Percentiles rank a stretch among this genome's conserved stretches.
phyloP scores from a whole-genome alignment of 2,113 vertebrate species.

The Phocoena sinus region DNA sequence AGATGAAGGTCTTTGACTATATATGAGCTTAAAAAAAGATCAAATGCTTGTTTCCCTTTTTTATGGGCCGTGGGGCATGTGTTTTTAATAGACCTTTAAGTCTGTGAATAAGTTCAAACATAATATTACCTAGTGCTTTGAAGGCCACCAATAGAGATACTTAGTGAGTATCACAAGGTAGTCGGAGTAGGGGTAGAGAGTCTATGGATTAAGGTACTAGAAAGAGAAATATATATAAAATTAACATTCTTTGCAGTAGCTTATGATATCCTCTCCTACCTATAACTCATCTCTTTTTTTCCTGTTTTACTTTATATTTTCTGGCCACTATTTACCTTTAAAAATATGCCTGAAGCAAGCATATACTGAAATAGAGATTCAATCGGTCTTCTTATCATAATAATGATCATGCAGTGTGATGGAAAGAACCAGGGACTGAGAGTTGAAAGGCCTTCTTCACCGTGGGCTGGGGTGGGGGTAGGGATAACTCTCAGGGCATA shows the following conservation, averaged over 20 bases:
- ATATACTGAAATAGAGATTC: background rate
- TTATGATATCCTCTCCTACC: background rate
- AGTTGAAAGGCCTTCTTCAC: background rate
- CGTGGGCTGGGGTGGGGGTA: background rate
- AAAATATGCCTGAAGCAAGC: background rate
- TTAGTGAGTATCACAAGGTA: background rate
- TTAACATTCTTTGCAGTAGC: background rate
- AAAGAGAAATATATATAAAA: background rate
- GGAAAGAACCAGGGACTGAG: background rate
- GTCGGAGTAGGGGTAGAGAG: background rate
- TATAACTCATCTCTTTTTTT: background rate
- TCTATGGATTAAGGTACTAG: background rate
- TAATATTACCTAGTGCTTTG: background rate
- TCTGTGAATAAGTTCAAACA: background rate
- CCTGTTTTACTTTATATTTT: background rate
- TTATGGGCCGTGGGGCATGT: background rate
- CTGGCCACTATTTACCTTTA: background rate
- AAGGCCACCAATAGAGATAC: background rate
- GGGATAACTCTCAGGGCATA: background rate
- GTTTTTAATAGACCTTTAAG: slow-evolving; percentile 26
- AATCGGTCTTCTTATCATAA: background rate
- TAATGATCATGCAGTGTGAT: background rate
- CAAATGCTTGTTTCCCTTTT: background rate
- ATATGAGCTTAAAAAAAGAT: background rate
- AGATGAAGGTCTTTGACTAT: background rate